Base-by-base conservation (phyloP, 2,888 invertebrate species). In the Lithosia quadra region DNA sequence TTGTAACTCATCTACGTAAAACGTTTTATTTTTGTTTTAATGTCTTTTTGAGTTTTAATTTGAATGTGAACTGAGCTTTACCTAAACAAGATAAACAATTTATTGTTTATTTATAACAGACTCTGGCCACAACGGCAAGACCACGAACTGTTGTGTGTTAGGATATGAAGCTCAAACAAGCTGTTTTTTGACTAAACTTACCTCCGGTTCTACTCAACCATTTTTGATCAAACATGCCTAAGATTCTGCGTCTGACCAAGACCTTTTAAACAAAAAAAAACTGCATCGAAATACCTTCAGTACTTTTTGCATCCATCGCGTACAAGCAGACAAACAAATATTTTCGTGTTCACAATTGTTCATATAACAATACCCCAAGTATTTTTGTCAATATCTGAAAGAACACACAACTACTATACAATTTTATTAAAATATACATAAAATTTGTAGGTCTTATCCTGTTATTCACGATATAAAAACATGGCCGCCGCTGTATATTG, bases 11-110 rank as follows among this genome's bases (percentile, higher is more conserved):
- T 61, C 57, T 61, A 36, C n/a, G 36, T 66, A 58, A 69, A 62
- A 36, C 49, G 55, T 69, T 69, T 60, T 58, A 57, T 66, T 36
- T 65, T 15, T 63, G 65, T 64, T 68, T 64, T 65, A 34, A 63
- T 49, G 24, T 43, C 58, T 57, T 58, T 58, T 36, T 15, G 58
- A 43, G 28, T 21, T 61, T 61, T 61, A 61, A 53, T 53, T 49
- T 49, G 28, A n/a, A 49, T 39, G 22, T 13, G 49, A 56, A 22
- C 33, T 53, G 56, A 11, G n/a, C 9, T n/a, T 24, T 43, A 22
- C 33, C 21, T 59, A 58, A 34, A 65, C 33, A 65, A 57, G 24
- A 36, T 13, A 56, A 34, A 56, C 28, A 56, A 22, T 24, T 24
- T 1, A 13, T 28, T 28, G 24, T 56, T 56, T 24, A 28, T 56